Percentiles rank a stretch among this genome's conserved stretches.
Evolutionary conservation across 2,888 invertebrate genomes (phyloP).

Genomic region (Rhorus exstirpatorius): DNA sequence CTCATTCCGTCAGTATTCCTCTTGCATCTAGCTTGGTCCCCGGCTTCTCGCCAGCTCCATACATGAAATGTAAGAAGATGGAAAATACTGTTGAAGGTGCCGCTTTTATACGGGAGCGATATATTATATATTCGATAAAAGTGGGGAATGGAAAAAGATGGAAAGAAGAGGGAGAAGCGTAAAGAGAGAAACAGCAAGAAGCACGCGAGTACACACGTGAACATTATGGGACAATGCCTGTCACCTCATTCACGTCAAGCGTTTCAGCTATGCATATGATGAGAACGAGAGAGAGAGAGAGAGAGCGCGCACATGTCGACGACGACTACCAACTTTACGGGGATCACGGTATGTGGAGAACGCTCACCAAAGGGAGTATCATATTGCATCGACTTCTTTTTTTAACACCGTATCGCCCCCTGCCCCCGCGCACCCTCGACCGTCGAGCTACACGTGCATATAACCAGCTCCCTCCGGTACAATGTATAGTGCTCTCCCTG

Average conservation of each 20-base stretch:
- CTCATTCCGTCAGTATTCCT: conserved; percentile 53
- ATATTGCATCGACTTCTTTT: conserved; percentile 83
- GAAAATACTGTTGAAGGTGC: conserved; percentile 75
- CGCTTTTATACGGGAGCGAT: conserved; percentile 75
- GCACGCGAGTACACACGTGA: conserved; percentile 75
- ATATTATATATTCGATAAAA: conserved; percentile 79
- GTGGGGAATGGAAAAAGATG: conserved; percentile 51
- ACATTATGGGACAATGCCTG: conserved; percentile 79
- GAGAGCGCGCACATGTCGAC: conserved; percentile 37
- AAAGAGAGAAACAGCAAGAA: conserved; percentile 60
- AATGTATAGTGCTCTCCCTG: conserved; percentile 37
- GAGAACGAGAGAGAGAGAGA: conserved; percentile 26
- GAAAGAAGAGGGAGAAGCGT: conserved; percentile 8
- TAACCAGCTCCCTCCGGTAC: conserved; percentile 14
- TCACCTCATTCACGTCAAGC: conserved; percentile 82
- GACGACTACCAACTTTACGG: conserved; percentile 75
- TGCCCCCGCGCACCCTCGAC: conserved; percentile 38
- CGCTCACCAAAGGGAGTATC: conserved; percentile 76
- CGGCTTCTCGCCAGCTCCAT: conserved; percentile 40
- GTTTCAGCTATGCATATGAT: conserved; percentile 65
- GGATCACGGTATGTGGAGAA: conserved; percentile 60
- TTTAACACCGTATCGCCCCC: conserved; percentile 70
- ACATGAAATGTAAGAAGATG: conserved; percentile 52
- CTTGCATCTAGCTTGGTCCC: conserved; percentile 18
- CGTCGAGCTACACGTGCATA: conserved; percentile 34